Percentiles rank a stretch among this genome's conserved stretches.
Conservation (phyloP, 2,888 invertebrate genomes). For the Ectemnius cavifrons region DNA sequence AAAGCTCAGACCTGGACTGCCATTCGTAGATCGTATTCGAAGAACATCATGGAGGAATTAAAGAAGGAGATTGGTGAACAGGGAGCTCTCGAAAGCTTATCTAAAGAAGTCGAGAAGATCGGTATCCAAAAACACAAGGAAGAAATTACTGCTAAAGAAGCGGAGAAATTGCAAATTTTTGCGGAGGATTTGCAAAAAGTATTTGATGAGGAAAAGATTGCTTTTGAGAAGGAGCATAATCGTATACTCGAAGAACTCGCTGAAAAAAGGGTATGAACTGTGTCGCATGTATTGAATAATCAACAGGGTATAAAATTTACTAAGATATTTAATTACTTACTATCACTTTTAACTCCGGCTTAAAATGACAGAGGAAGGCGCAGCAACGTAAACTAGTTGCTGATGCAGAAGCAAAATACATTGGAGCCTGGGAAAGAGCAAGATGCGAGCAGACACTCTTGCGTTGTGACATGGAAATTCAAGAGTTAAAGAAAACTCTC, state of each 20-base stretch:
- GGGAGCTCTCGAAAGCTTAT: constrained; percentile 61
- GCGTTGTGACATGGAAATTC: constrained; percentile 64
- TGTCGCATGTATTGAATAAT: not conserved
- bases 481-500: constrained; percentile 65
- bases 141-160: constrained; percentile 49
- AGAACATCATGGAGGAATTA: constrained; percentile 57
- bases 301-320: no score
- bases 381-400: constrained; percentile 62
- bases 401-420: constrained; percentile 63
- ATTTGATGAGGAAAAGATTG: constrained; percentile 48
- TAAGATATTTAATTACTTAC: no score
- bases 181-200: constrained; percentile 46
- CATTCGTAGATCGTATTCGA: no score
- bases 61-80: constrained; percentile 56
- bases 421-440: constrained; percentile 73
- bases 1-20: no score
- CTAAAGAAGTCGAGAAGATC: constrained; percentile 58
- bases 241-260: constrained; percentile 51
- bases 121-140: constrained; percentile 50
- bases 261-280: constrained; percentile 52
- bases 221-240: constrained; percentile 50
- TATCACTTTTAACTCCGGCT: constrained; percentile 13
- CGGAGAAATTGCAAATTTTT: constrained; percentile 43
- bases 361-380: constrained; percentile 49
- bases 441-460: constrained; percentile 74